phyloP scores from a whole-genome alignment of 2,113 vertebrate species.

The Rutilus rutilus region DNA sequence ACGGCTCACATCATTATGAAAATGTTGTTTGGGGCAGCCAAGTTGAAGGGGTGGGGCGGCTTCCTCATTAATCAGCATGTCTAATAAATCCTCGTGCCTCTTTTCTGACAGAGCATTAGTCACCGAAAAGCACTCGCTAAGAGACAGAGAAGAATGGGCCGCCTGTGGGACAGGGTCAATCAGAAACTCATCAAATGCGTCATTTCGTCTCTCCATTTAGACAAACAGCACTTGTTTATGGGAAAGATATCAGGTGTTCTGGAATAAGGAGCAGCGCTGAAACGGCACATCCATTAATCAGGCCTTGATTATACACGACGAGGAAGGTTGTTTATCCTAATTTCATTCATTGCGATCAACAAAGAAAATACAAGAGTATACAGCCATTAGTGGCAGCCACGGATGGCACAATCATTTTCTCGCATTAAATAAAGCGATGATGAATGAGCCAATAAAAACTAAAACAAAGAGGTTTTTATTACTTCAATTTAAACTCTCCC shows the following conservation, averaged over 20 bases:
- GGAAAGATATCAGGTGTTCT: slow-evolving; percentile 99
- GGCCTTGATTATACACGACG: slow-evolving; percentile 97
- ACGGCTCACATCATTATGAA: slow-evolving; percentile 93
- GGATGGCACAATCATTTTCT: slow-evolving; percentile 86
- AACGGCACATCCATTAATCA: slow-evolving; percentile 97
- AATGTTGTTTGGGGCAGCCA: slow-evolving; percentile 72
- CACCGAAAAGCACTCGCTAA: slow-evolving; percentile 72
- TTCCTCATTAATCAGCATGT: slow-evolving; percentile 95
- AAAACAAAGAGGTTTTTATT: slow-evolving; percentile 88
- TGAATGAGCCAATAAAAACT: slow-evolving; percentile 89
- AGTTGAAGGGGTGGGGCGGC: slow-evolving; percentile 71
- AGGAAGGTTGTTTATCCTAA: slow-evolving; percentile 97
- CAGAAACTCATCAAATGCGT: slow-evolving; percentile 99
- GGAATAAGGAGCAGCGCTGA: slow-evolving; percentile 94
- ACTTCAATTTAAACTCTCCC: slow-evolving; percentile 70
- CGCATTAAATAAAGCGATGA: slow-evolving; percentile 92
- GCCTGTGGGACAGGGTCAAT: slow-evolving; percentile 94
- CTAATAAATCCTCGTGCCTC: slow-evolving; percentile 92
- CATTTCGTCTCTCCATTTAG: slow-evolving; percentile 99
- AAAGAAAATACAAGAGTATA: slow-evolving; percentile 91
- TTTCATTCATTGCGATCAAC: slow-evolving; percentile 99
- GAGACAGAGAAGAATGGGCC: slow-evolving; percentile 86
- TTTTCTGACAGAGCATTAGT: slow-evolving; percentile 93
- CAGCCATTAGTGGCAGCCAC: slow-evolving; percentile 82
- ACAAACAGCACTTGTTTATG: slow-evolving; percentile 99